Evolutionary conservation across 2,888 invertebrate species (phyloP).

Genomic region (Marasmarcha lunaedactyla): DNA sequence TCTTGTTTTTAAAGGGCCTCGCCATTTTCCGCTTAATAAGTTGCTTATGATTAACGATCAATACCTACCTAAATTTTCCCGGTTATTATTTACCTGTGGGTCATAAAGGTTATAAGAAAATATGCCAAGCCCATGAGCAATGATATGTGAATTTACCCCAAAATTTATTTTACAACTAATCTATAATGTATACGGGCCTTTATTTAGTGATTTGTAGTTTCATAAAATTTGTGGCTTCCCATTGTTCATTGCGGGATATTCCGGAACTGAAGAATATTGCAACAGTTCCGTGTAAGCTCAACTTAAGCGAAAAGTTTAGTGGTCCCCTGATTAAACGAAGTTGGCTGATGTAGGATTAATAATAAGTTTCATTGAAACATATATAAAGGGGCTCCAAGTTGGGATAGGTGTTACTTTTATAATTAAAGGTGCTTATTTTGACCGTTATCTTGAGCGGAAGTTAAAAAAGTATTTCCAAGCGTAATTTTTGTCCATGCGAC

Average conservation of each 20-base stretch:
- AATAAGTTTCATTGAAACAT: conserved; percentile 31
- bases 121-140: no score
- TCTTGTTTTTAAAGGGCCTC: no score
- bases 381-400: conserved; percentile 21
- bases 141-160: no score
- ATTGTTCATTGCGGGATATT: conserved; percentile 44
- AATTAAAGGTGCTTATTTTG: conserved; percentile 54
- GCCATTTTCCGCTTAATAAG: no score
- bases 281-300: conserved; percentile 43
- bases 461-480: conserved; percentile 48
- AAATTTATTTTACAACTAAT: no score
- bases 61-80: no score
- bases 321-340: conserved; percentile 37
- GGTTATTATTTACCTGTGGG: no score
- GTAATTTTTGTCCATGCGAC: conserved; percentile 47
- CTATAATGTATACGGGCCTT: no score
- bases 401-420: conserved; percentile 47
- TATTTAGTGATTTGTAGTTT: no score
- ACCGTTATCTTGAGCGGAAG: conserved; percentile 60
- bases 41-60: no score
- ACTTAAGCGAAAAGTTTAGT: conserved; percentile 34
- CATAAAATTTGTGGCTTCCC: conserved; percentile 45
- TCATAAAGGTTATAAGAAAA: no score
- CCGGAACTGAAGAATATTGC: conserved; percentile 51
- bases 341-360: conserved; percentile 48